Evolutionary conservation across 2,797 vertebrate species (phyloP), one percentile per base, ranked within the genome.

Genomic region (Dromococcyx pavoninus): DNA sequence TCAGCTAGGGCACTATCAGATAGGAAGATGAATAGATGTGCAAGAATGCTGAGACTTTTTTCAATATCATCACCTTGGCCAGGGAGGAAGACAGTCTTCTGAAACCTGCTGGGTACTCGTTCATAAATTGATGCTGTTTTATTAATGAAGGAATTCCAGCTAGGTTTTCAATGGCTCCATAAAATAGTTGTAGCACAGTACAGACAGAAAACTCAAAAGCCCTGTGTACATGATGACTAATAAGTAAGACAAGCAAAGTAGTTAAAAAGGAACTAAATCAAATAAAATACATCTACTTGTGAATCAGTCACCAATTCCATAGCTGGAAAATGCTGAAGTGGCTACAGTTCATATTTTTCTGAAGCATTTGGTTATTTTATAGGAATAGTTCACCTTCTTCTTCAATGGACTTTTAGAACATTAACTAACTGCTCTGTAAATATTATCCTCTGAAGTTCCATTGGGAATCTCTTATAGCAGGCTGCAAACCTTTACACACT

Each of bases 11-110:
- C 65, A 71, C 0, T n/a, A 0, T 57, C 70, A 60, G 57, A 71
- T 32, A 76, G 65, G 53, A 88, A 71, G 82, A 80, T 67, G 73
- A 91, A 83, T 53, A 79, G 80, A 69, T 1, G 5, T 44, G 60
- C 21, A n/a, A 67, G 72, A 92, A 70, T 44, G 27, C 76, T 61
- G 67, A 62, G 39, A 35, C 44, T 71, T 86, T 95, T 79, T 95
- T 89, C 71, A 79, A 1, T 66, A 87, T 66, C 78, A 82, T 84
- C 77, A 79, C 56, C 72, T 89, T 76, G 72, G 51, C 53, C 61
- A 87, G 91, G 78, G 84, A 96, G 39, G 48, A 78, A 93, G 83
- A 35, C 2, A 6, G 66, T 35, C 54, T 72, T 61, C 61, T 1
- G 10, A 78, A 88, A 43, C 33, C 48, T 76, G 32, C 37, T 61